Evolutionary conservation across 2,797 vertebrate genomes (phyloP).

Genomic region (Rhodeus uyekii): DNA sequence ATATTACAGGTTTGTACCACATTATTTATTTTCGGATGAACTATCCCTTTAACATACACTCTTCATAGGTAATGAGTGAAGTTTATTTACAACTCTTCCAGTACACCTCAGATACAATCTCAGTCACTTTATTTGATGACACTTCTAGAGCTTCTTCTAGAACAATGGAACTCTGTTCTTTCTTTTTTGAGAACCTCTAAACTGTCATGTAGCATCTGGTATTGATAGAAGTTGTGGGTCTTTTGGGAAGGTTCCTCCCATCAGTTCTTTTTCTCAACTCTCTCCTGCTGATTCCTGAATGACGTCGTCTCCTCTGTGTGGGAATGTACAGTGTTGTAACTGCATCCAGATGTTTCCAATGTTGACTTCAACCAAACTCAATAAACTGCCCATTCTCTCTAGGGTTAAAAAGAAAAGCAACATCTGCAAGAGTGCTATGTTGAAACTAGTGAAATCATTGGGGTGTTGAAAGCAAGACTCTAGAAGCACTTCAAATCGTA

Average conservation of each 20-base stretch:
- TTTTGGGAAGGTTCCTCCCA: constrained; percentile 35
- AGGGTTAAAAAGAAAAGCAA: constrained; percentile 34
- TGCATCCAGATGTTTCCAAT: constrained; percentile 55
- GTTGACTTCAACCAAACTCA: constrained; percentile 37
- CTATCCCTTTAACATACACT: not conserved
- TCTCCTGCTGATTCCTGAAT: constrained; percentile 22
- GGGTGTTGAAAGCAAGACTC: not conserved
- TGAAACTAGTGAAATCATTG: not conserved
- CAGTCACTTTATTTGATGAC: too few species aligned
- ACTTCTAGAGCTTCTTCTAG: not conserved
- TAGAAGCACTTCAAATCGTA: not conserved
- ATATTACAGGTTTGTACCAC: not conserved
- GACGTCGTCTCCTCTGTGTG: not conserved
- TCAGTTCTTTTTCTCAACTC: not conserved
- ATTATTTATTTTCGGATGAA: not conserved
- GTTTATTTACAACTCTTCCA: constrained; percentile 8
- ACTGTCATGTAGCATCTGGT: constrained; percentile 37
- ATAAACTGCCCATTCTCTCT: constrained; percentile 29
- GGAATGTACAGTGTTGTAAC: constrained; percentile 12
- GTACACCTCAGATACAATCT: too few species aligned
- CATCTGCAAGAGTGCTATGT: constrained; percentile 23
- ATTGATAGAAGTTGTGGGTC: constrained; percentile 15
- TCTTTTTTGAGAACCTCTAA: constrained; percentile 15
- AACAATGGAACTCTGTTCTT: constrained; percentile 34
- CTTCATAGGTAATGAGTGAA: not conserved